phyloP scores from a whole-genome alignment of 37 sponge, comb jelly and placozoan genomes.

The Chondrilla cf. caribensis region DNA sequence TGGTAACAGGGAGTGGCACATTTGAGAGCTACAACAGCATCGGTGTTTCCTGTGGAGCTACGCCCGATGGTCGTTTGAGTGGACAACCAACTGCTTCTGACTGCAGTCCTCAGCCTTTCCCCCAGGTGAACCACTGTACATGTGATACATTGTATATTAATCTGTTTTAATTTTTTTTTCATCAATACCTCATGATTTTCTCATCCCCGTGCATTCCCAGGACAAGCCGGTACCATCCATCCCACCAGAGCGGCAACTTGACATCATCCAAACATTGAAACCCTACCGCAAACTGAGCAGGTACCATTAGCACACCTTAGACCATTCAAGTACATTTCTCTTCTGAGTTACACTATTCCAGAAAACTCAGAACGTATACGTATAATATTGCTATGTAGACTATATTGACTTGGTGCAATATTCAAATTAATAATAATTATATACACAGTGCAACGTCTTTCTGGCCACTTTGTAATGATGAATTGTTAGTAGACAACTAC shows the following conservation, averaged over 20 bases:
- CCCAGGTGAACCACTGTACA: constrained; percentile 34
- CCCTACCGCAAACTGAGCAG: constrained; percentile 21
- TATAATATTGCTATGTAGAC: too few species aligned
- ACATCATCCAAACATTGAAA: constrained; percentile 41
- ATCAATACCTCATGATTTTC: neutral
- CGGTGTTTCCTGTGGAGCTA: constrained; percentile 40
- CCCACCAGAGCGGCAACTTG: constrained; percentile 20
- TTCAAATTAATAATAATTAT: too few species aligned
- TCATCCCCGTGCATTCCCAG: constrained; percentile 12
- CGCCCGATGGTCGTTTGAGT: constrained; percentile 47
- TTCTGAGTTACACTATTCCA: neutral
- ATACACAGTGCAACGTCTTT: too few species aligned
- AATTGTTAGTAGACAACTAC: too few species aligned
- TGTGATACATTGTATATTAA: neutral
- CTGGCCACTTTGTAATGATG: too few species aligned
- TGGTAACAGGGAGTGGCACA: constrained; percentile 42
- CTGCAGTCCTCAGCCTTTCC: constrained; percentile 42
- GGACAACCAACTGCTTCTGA: constrained; percentile 49
- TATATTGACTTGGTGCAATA: too few species aligned
- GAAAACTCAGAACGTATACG: neutral
- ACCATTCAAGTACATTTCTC: neutral
- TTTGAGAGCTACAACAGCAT: constrained; percentile 45
- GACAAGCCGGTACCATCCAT: constrained; percentile 33
- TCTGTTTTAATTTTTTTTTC: neutral
- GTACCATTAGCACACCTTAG: neutral